Conservation (phyloP, 2,888 invertebrate genomes). For the Amphipoea lucens region DNA sequence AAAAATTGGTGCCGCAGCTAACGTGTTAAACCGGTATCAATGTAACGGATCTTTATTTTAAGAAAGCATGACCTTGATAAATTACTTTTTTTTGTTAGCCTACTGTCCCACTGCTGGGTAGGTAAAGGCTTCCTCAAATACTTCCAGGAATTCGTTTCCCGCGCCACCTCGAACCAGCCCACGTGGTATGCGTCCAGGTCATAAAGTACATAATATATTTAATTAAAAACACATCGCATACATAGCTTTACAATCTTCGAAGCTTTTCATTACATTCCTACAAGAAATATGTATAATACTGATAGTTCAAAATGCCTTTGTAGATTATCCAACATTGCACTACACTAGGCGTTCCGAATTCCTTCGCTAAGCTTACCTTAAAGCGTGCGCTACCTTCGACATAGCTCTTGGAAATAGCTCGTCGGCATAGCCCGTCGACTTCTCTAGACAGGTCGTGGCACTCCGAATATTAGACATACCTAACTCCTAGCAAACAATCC, state of each 20-base stretch:
- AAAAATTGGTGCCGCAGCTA: too few species aligned
- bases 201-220: neutral
- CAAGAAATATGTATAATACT: conserved; percentile 25
- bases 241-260: neutral
- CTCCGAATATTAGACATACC: conserved; percentile 55
- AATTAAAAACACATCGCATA: neutral
- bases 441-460: conserved; percentile 49
- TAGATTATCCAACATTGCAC: conserved; percentile 48
- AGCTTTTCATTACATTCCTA: neutral
- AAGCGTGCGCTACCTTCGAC: conserved; percentile 39
- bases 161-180: neutral
- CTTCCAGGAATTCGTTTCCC: neutral
- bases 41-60: neutral
- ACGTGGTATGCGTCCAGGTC: neutral
- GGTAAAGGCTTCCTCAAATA: too few species aligned
- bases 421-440: conserved; percentile 40
- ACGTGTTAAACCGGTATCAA: neutral
- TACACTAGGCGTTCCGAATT: conserved; percentile 56
- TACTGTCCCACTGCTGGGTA: neutral
- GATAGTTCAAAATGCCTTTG: conserved; percentile 56
- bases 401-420: conserved; percentile 52
- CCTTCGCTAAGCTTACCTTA: conserved; percentile 50
- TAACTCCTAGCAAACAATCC: conserved; percentile 64
- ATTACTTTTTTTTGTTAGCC: neutral
- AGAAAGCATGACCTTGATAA: neutral